phyloP scores from a whole-genome alignment of 2,797 vertebrate species.

The Galagoides demidoff region DNA sequence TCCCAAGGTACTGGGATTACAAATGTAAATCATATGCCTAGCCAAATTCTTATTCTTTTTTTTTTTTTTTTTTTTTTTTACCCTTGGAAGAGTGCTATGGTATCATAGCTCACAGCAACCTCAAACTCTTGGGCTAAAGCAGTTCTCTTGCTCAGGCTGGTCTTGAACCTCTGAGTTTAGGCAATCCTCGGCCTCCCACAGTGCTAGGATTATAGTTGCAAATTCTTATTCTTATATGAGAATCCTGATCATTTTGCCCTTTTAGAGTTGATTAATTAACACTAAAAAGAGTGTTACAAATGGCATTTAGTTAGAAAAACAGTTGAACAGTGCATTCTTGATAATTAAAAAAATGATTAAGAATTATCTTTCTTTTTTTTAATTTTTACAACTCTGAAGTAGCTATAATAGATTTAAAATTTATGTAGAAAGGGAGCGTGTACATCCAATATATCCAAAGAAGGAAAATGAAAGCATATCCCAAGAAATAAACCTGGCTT shows the following conservation, averaged over 20 bases:
- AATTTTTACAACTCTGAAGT: background rate
- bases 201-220: background rate
- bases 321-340: constrained; percentile 35
- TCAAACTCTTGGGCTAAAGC: too few species aligned
- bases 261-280: constrained; percentile 47
- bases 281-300: background rate
- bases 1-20: background rate
- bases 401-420: constrained; percentile 49
- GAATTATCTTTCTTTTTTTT: background rate
- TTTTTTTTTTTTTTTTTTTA: too few species aligned
- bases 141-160: background rate
- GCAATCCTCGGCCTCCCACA: background rate
- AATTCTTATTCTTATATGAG: constrained; percentile 44
- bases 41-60: too few species aligned
- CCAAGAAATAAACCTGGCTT: background rate
- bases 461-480: background rate
- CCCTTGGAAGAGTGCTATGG: too few species aligned
- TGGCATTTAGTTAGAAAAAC: constrained; percentile 43
- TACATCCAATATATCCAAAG: background rate
- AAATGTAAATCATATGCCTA: background rate
- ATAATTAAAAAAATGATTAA: constrained; percentile 40
- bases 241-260: constrained; percentile 40
- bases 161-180: background rate
- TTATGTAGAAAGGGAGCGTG: background rate
- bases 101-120: too few species aligned